A percentile compares a stretch with the other conserved stretches of the same genome.
Evolutionary conservation across 2,113 vertebrate genomes (phyloP).

Genomic region (Perccottus glenii): DNA sequence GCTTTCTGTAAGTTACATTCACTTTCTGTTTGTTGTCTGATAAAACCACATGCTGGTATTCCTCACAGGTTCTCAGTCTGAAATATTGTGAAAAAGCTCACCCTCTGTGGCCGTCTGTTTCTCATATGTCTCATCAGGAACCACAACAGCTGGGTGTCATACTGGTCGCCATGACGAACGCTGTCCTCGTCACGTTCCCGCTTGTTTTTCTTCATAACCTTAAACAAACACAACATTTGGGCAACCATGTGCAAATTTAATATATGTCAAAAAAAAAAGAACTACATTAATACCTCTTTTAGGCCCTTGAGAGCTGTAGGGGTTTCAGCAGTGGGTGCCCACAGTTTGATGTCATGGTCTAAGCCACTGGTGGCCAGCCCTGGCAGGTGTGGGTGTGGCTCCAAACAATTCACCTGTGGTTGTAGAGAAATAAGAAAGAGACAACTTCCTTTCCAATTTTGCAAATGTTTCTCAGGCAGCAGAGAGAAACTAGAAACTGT

Average conservation of each 20-base stretch:
- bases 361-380: slow-evolving; percentile 93
- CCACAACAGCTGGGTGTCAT: slow-evolving; percentile 96
- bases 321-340: slow-evolving; percentile 90
- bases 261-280: no score
- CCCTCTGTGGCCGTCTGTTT: slow-evolving; percentile 87
- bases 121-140: slow-evolving; percentile 98
- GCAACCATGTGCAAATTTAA: no score
- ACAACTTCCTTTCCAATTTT: not conserved
- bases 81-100: slow-evolving; percentile 59
- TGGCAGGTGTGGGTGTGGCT: slow-evolving; percentile 92
- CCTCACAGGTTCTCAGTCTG: no score
- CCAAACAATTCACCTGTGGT: slow-evolving; percentile 91
- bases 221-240: slow-evolving; percentile 3
- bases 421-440: not conserved
- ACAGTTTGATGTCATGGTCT: slow-evolving; percentile 94
- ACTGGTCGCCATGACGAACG: slow-evolving; percentile 90
- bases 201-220: slow-evolving; percentile 98
- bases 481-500: no score
- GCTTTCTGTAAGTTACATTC: no score
- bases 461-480: not conserved
- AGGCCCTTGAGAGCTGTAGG: slow-evolving; percentile 87
- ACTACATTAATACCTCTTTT: slow-evolving; percentile 80
- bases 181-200: slow-evolving; percentile 91
- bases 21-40: no score
- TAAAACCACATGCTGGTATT: no score